These are phyloP conservation scores for Channa argus DNA, from an alignment of 2,113 vertebrate genomes.

Conservation along the genomic window DNA sequence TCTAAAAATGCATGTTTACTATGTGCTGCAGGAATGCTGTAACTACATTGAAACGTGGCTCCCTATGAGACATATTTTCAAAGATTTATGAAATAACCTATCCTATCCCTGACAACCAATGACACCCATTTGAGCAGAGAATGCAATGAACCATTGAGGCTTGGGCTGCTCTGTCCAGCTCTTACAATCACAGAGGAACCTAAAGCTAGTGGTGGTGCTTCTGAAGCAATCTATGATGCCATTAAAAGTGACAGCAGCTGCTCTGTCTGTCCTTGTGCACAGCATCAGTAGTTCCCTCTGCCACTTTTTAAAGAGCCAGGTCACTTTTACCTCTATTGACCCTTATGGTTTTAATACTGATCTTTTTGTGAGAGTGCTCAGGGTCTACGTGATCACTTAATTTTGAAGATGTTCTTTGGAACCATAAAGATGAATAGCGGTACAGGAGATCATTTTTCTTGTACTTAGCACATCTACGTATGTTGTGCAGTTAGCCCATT, in stretches of 20 bases:
- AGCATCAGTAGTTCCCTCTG: constrained; percentile 54
- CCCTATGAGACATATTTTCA: not conserved
- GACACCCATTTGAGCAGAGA: constrained; percentile 11
- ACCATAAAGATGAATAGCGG: not conserved
- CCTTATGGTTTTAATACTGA: constrained; percentile 3
- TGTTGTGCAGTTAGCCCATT: constrained; percentile 9
- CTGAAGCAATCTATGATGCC: constrained; percentile 69
- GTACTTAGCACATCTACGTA: constrained; percentile 6
- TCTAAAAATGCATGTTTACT: not conserved
- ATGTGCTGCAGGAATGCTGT: not conserved
- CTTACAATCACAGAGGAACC: constrained; percentile 41
- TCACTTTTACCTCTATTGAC: constrained; percentile 55
- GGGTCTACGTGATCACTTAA: constrained; percentile 15
- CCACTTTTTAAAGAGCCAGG: constrained; percentile 76
- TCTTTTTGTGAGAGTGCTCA: not conserved
- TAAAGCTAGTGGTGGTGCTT: constrained; percentile 49
- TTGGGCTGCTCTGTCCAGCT: constrained; percentile 36
- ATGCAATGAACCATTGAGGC: constrained; percentile 25
- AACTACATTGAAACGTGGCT: not conserved
- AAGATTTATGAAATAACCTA: constrained; percentile 21
- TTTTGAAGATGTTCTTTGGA: constrained; percentile 3
- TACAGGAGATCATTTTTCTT: constrained; percentile 2
- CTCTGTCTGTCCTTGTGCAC: constrained; percentile 67
- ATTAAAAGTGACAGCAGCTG: constrained; percentile 82
- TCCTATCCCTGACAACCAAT: constrained; percentile 7